phyloP scores from a whole-genome alignment of 2,888 invertebrate genomes.

The Acanthacorydalis orientalis region DNA sequence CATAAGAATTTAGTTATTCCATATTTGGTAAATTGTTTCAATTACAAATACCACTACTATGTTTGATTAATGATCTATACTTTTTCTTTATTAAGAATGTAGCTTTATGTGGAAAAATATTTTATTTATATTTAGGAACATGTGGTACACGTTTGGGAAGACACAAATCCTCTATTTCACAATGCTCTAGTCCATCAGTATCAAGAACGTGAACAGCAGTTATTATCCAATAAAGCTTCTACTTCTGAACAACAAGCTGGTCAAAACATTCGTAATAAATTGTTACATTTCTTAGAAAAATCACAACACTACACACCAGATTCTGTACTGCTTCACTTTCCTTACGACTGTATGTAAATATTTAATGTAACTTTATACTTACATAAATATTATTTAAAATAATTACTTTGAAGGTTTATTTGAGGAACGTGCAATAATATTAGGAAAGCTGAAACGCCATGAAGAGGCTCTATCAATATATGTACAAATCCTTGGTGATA shows the following conservation, averaged over 20 bases:
- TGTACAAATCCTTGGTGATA: conserved; percentile 72
- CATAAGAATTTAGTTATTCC: conserved; percentile 72
- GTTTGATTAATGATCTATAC: background rate
- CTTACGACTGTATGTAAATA: conserved; percentile 40
- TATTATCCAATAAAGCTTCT: conserved; percentile 19
- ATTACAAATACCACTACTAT: background rate
- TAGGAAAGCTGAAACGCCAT: conserved; percentile 80
- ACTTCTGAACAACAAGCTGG: conserved; percentile 29
- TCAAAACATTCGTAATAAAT: conserved; percentile 38
- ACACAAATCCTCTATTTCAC: conserved; percentile 70
- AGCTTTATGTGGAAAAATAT: background rate
- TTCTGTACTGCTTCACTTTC: conserved; percentile 71
- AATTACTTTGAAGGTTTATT: conserved; percentile 37
- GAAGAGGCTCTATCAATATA: conserved; percentile 88
- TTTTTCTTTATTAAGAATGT: background rate
- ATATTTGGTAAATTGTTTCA: conserved; percentile 45
- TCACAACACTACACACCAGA: conserved; percentile 75
- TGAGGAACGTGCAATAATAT: conserved; percentile 87
- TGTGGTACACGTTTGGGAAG: conserved; percentile 78
- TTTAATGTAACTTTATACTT: background rate
- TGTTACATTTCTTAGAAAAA: conserved; percentile 64
- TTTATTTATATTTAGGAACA: conserved; percentile 47
- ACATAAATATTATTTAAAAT: background rate
- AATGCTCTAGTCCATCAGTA: conserved; percentile 83
- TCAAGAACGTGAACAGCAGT: conserved; percentile 43